Conservation (phyloP, 2,113 vertebrate species). For the Aptenodytes forsteri region DNA sequence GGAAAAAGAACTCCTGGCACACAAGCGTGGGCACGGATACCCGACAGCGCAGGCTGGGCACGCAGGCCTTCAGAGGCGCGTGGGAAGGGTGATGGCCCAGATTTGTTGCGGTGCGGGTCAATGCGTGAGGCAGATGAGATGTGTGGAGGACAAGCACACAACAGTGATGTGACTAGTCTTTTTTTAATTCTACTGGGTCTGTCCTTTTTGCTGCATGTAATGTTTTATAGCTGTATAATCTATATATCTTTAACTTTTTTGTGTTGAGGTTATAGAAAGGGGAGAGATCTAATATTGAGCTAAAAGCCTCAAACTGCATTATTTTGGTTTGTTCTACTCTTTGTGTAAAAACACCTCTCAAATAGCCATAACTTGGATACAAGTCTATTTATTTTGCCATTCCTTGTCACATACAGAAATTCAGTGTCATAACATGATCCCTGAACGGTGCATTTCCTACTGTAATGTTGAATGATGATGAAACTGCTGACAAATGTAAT, state of each 20-base stretch:
- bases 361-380: background rate
- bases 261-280: accelerated
- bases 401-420: background rate
- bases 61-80: accelerated
- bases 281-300: background rate
- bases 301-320: background rate
- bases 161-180: background rate
- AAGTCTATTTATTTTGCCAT: background rate
- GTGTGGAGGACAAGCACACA: background rate
- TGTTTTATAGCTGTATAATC: background rate
- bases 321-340: background rate
- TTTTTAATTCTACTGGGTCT: accelerated
- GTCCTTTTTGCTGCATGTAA: background rate
- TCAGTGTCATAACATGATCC: background rate
- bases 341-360: background rate
- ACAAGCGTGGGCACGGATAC: no score
- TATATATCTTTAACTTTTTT: accelerated
- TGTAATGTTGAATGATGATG: background rate
- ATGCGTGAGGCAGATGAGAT: background rate
- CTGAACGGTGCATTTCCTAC: background rate
- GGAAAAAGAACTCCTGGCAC: background rate
- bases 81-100: background rate
- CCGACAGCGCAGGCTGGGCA: background rate
- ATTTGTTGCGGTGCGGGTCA: background rate
- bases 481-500: background rate